Conservation (phyloP, 1,140 invertebrate genomes). For the Carcinoscorpius rotundicauda region DNA sequence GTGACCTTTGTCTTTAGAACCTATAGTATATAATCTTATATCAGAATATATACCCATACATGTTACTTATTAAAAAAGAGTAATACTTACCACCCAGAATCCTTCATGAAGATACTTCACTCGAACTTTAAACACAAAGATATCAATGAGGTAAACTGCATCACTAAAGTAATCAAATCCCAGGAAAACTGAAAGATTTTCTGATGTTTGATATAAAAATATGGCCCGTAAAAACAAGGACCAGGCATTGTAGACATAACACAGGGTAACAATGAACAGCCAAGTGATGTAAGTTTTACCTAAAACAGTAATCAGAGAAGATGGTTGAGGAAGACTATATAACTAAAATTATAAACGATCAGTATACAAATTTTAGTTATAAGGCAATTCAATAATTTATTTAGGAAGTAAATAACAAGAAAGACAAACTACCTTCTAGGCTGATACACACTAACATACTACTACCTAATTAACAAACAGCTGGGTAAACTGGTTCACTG, state of each 20-base stretch:
- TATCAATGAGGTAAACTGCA: conserved; percentile 69
- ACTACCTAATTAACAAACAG: too few relatives aligned
- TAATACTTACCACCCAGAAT: conserved; percentile 47
- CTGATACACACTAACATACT: too few relatives aligned
- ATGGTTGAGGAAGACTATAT: neutral
- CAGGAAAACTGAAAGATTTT: conserved; percentile 60
- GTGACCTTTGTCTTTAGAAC: too few relatives aligned
- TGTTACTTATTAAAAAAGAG: too few relatives aligned
- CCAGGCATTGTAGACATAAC: conserved; percentile 79
- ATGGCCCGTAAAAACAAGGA: conserved; percentile 66
- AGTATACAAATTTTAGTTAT: too few relatives aligned
- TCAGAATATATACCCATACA: too few relatives aligned
- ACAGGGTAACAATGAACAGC: conserved; percentile 62
- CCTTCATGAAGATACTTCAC: conserved; percentile 61
- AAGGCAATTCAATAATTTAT: too few relatives aligned
- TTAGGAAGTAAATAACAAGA: too few relatives aligned
- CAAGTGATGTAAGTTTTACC: conserved; percentile 54
- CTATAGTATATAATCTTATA: too few relatives aligned
- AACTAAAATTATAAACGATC: too few relatives aligned
- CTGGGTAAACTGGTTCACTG: too few relatives aligned
- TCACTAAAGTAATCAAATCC: conserved; percentile 65
- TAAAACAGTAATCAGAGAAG: neutral
- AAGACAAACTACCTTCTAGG: too few relatives aligned
- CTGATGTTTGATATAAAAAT: conserved; percentile 66
- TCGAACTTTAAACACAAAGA: conserved; percentile 63